Percentiles rank a stretch among this genome's conserved stretches.
Evolutionary conservation across 2,113 vertebrate genomes (phyloP).

Genomic region (Cariama cristata): DNA sequence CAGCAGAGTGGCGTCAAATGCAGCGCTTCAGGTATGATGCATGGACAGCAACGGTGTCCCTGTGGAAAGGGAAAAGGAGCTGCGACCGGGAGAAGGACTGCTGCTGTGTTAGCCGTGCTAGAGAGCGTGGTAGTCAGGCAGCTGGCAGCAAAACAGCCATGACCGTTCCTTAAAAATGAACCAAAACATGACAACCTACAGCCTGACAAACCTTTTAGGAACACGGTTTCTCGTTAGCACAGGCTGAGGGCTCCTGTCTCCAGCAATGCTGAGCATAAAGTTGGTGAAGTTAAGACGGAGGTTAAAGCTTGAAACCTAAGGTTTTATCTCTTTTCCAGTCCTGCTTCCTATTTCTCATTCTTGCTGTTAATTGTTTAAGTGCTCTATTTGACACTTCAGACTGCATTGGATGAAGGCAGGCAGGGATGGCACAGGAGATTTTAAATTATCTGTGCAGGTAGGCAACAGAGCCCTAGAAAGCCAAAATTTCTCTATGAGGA

Average conservation of each 20-base stretch:
- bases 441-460: neutral
- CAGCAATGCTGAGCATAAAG: neutral
- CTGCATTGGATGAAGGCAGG: neutral
- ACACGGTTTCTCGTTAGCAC: neutral
- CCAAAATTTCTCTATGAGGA: neutral
- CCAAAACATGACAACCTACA: neutral
- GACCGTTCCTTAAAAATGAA: neutral
- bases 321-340: neutral
- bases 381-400: neutral
- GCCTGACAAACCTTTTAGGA: neutral
- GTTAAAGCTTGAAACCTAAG: neutral
- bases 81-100: neutral
- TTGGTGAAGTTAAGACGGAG: neutral
- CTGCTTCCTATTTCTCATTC: neutral
- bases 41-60: fast-evolving
- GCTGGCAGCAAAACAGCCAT: neutral
- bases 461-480: neutral
- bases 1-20: no score
- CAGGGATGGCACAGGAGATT: neutral
- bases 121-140: neutral
- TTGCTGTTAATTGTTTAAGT: neutral
- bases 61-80: neutral
- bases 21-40: neutral
- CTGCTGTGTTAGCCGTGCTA: neutral
- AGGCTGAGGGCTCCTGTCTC: neutral